phyloP scores from a whole-genome alignment of 2,888 invertebrate species.

The Cosmopolites sordidus region DNA sequence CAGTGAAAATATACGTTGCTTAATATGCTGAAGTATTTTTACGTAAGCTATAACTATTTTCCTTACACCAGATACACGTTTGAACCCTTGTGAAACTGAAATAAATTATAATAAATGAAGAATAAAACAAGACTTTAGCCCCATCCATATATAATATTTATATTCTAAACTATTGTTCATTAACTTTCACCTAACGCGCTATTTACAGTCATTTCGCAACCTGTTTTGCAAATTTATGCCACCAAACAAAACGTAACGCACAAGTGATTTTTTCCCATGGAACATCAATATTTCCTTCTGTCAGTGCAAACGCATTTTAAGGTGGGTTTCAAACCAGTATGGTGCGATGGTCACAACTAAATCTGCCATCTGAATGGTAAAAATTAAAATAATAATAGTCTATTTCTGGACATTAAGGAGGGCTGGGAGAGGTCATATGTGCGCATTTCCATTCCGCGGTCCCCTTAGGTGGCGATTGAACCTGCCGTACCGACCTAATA shows the following conservation, averaged over 20 bases:
- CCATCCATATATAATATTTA: conserved; percentile 1
- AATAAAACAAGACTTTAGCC: too few species aligned
- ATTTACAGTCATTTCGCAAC: conserved; percentile 20
- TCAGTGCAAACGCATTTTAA: conserved; percentile 11
- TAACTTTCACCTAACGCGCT: conserved; percentile 17
- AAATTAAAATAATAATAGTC: conserved; percentile 22
- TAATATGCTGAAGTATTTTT: too few species aligned
- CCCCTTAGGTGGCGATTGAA: background rate
- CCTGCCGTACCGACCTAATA: background rate
- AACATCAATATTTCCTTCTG: background rate
- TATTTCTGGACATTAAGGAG: conserved; percentile 33
- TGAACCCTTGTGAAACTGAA: too few species aligned
- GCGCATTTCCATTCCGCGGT: background rate
- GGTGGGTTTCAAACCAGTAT: conserved; percentile 18
- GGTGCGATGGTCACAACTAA: conserved; percentile 5
- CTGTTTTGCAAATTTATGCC: conserved; percentile 25
- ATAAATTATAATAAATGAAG: too few species aligned
- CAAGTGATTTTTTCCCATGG: conserved; percentile 17
- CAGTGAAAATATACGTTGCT: too few species aligned
- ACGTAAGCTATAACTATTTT: too few species aligned
- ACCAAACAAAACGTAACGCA: conserved; percentile 23
- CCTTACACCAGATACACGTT: too few species aligned
- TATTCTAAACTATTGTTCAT: conserved; percentile 6
- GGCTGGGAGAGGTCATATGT: conserved; percentile 27
- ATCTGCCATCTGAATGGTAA: conserved; percentile 10